Percentiles rank a stretch among this genome's conserved stretches.
These are phyloP conservation scores for Merops nubicus DNA, from an alignment of 2,113 vertebrate species.

Conservation along the genomic window DNA sequence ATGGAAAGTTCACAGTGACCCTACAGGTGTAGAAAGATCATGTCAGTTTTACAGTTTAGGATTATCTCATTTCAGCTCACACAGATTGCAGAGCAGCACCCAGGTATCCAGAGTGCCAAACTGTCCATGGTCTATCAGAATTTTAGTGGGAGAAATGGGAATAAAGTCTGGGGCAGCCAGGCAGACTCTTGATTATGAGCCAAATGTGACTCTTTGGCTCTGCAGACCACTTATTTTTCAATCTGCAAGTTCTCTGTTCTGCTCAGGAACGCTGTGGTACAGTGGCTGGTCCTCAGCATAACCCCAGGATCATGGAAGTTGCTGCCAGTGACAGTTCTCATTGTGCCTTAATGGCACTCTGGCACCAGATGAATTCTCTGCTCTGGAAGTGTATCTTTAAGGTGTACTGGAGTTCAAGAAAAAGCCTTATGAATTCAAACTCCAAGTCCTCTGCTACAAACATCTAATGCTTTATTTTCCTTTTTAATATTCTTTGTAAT, in stretches of 20 bases:
- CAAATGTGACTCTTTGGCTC: background rate
- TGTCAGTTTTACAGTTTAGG: background rate
- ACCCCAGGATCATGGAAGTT: background rate
- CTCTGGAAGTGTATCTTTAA: background rate
- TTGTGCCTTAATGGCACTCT: background rate
- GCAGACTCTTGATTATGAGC: background rate
- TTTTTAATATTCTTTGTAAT: background rate
- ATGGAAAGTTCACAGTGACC: background rate
- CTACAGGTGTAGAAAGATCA: background rate
- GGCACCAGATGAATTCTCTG: background rate
- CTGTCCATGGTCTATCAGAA: background rate
- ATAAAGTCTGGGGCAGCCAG: background rate
- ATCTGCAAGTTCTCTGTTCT: background rate
- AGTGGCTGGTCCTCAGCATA: background rate
- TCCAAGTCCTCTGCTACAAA: rapidly evolving
- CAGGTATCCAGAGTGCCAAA: background rate
- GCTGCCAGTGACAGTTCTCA: background rate
- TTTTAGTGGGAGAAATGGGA: background rate
- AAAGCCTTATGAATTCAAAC: background rate
- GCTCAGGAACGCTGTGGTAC: background rate
- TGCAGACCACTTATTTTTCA: background rate
- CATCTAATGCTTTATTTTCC: background rate
- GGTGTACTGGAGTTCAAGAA: background rate
- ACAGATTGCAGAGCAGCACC: background rate
- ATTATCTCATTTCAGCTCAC: background rate